Evolutionary conservation across 37 sponge, comb jelly and placozoan species (phyloP), one percentile per base, ranked within the genome.

Genomic region (Ianthella basta): DNA sequence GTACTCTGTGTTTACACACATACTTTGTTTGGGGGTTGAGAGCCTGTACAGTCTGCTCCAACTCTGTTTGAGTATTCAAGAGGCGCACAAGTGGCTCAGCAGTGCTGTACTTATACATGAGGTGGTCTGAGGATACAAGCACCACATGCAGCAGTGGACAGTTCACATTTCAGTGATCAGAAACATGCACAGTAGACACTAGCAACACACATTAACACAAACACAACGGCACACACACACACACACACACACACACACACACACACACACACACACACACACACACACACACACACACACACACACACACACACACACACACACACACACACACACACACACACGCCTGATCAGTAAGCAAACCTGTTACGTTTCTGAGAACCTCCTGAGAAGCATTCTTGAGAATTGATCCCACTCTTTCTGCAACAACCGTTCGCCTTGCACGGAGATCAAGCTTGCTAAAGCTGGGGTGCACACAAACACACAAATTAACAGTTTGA

Each of bases 361-460:
- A 0, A 33, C 56, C 80, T 80, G 86, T 56, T 86, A 64, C 56
- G 67, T 56, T 16, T 67, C 35, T n/a, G 55, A 32, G 40, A 79
- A 37, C 34, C 32, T 67, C 80, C 37, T 0, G 23, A 85, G 65
- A 8, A 44, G 50, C 50, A 44, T 44, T 44, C 8, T 44, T 44
- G 50, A 44, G 50, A 44, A 44, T 44, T 3, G 50, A 3, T 44
- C 50, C 50, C 50, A 44, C 50, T 44, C 8, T 44, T 8, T 44
- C 50, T 44, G 50, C 50, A 44, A 44, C 8, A 8, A 44, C 50
- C 8, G 50, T 44, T 32, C 78, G 67, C n/a, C 78, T 79, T 83
- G 70, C 41, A 25, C 23, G 55, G 55, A 29, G 56, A 30, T 21
- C 53, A 50, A 50, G 55, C 19, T 72, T 34, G 36, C 30, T 30